phyloP scores from a whole-genome alignment of 1,140 invertebrate species.

The Dinoponera quadriceps region DNA sequence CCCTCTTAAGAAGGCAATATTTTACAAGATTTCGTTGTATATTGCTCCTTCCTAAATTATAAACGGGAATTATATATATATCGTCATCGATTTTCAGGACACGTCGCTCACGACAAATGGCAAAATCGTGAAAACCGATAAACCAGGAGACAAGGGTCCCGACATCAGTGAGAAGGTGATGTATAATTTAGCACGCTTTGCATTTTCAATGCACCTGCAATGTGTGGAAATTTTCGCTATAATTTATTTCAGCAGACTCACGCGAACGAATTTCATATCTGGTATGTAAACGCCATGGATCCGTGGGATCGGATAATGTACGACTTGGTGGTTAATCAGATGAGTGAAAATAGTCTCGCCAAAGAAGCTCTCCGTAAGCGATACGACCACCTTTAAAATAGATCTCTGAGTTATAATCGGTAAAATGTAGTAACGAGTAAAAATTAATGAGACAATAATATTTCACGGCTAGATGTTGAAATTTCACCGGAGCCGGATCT shows the following conservation, averaged over 20 bases:
- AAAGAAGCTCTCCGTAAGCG: slow-evolving; percentile 54
- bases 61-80: not conserved
- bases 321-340: slow-evolving; percentile 62
- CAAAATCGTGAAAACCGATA: slow-evolving; percentile 3
- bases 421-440: not conserved
- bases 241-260: slow-evolving; percentile 32
- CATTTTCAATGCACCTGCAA: not conserved
- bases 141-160: slow-evolving; percentile 11
- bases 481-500: slow-evolving; percentile 1
- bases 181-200: not conserved
- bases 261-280: slow-evolving; percentile 68
- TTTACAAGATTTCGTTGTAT: not conserved
- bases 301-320: slow-evolving; percentile 72
- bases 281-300: slow-evolving; percentile 71
- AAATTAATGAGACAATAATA: not conserved
- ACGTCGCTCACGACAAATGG: not conserved
- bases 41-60: not conserved
- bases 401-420: not conserved
- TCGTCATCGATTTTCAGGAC: slow-evolving; percentile 3
- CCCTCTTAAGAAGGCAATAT: slow-evolving; percentile 40
- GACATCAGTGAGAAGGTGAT: slow-evolving; percentile 4
- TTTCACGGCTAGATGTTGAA: slow-evolving; percentile 4
- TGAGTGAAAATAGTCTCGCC: slow-evolving; percentile 50
- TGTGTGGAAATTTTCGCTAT: not conserved
- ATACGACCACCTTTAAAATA: not conserved